These are phyloP conservation scores for Varanus salvator DNA, from an alignment of 2,113 vertebrate genomes.

Conservation along the genomic window DNA sequence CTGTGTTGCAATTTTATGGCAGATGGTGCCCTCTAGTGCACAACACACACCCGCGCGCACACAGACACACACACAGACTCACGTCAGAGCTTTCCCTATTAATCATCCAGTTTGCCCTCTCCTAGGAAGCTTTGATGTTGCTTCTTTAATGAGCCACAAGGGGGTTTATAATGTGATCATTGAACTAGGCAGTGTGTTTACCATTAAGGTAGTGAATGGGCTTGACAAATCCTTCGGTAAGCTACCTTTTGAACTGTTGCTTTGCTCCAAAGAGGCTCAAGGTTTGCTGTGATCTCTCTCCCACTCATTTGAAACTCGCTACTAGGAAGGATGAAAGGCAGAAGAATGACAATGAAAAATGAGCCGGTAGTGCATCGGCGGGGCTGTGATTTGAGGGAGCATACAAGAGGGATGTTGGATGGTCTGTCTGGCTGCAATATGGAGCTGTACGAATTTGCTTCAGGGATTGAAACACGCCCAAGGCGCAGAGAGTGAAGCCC, in stretches of 20 bases:
- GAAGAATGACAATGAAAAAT: background rate
- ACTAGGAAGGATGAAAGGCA: constrained; percentile 33
- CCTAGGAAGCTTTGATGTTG: background rate
- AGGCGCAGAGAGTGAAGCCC: no score
- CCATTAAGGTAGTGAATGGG: constrained; percentile 33
- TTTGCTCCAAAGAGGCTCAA: constrained; percentile 10
- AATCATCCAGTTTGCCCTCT: constrained; percentile 16
- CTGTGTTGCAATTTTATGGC: constrained; percentile 12
- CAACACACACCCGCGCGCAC: background rate
- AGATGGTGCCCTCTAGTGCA: constrained; percentile 69
- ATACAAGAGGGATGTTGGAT: no score
- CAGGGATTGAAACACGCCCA: background rate
- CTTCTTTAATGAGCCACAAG: background rate
- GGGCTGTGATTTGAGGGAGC: background rate
- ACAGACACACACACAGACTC: no score
- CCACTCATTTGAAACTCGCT: constrained; percentile 31
- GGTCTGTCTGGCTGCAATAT: no score
- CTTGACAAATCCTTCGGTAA: constrained; percentile 38
- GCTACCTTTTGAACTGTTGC: background rate
- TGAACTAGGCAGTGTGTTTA: constrained; percentile 31
- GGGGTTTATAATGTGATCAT: constrained; percentile 15
- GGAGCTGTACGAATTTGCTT: no score
- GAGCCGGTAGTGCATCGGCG: accelerated
- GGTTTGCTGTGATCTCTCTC: background rate
- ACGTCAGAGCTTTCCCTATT: background rate